Base-by-base conservation (phyloP, 2,888 invertebrate species). In the Allacma fusca region DNA sequence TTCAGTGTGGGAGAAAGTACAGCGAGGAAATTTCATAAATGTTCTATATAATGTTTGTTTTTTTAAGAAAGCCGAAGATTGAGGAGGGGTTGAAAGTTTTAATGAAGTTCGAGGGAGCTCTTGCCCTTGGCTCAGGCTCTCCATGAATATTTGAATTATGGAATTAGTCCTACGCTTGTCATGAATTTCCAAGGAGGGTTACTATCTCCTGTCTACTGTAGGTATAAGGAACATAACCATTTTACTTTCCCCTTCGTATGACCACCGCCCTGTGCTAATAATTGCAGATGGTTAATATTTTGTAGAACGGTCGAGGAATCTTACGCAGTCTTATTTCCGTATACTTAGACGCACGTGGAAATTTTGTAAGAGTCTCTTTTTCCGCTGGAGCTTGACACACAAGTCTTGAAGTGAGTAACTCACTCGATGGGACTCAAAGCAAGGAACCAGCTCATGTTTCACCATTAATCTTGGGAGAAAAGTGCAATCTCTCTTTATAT, bases 61-160 rank as follows among this genome's bases (percentile, higher is more conserved):
- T 13, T 24, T 24, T 23, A 21, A 50, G 24, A 26, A 72, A 62
- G 72, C 21, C 40, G 79, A 26, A 64, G 16, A 26, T 24, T 21
- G 23, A 21, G 34, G 75, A 59, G 76, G 77, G 78, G 76, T 79
- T 79, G 5, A 13, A 43, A 69, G 69, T 69, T 69, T 69, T 69
- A 44, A 69, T 69, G 23, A 69, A 69, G 69, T 44, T 69, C 28
- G 77, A 75, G 77, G 75, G 76, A 65, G n/a, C 76, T 78, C 78
- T 77, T 78, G 62, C 34, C 34, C 34, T 34, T 34, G 34, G 34
- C 34, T 34, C 34, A 34, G 26, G 73, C 76, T 75, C 78, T 80
- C 80, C 76, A 80, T 80, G 80, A 80, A 80, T 80, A 79, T 79
- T 78, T 80, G 78, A 80, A 79, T 79, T 74, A 73, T 62, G 72